A percentile compares a stretch with the other conserved stretches of the same genome.
phyloP scores from a whole-genome alignment of 2,113 vertebrate genomes.

The Scophthalmus maximus region DNA sequence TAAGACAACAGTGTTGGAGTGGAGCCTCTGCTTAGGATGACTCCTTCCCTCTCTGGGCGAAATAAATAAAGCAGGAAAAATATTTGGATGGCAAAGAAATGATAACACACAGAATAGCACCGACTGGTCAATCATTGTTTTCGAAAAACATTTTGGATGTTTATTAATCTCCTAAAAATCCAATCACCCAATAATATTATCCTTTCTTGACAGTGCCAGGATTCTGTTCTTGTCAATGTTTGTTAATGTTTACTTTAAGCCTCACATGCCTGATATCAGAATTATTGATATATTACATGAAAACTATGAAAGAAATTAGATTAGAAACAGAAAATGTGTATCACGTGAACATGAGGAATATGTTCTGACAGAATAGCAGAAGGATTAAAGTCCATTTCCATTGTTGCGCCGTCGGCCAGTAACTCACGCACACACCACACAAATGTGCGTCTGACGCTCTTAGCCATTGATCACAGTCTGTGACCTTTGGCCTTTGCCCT shows the following conservation, averaged over 20 bases:
- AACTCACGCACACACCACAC: constrained; percentile 22
- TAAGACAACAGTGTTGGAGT: constrained; percentile 63
- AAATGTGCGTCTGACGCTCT: constrained; percentile 34
- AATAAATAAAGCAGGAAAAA: constrained; percentile 39
- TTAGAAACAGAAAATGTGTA: background rate
- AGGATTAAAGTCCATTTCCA: constrained; percentile 22
- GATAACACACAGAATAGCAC: background rate
- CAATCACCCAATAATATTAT: background rate
- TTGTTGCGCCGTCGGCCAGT: constrained; percentile 17
- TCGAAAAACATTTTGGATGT: background rate
- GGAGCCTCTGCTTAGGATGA: constrained; percentile 9
- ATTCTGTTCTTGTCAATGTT: background rate
- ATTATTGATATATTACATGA: background rate
- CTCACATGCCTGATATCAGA: background rate
- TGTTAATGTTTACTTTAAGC: background rate
- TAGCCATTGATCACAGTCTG: constrained; percentile 73
- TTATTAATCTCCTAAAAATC: constrained; percentile 8
- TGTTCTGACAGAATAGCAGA: background rate
- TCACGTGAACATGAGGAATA: background rate
- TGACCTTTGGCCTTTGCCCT: constrained; percentile 69
- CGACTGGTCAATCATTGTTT: background rate
- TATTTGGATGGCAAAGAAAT: constrained; percentile 50
- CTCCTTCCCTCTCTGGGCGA: constrained; percentile 31
- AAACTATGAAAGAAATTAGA: background rate
- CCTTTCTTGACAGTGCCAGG: background rate